Conservation (phyloP, 2,113 vertebrate species). For the Phycodurus eques region DNA sequence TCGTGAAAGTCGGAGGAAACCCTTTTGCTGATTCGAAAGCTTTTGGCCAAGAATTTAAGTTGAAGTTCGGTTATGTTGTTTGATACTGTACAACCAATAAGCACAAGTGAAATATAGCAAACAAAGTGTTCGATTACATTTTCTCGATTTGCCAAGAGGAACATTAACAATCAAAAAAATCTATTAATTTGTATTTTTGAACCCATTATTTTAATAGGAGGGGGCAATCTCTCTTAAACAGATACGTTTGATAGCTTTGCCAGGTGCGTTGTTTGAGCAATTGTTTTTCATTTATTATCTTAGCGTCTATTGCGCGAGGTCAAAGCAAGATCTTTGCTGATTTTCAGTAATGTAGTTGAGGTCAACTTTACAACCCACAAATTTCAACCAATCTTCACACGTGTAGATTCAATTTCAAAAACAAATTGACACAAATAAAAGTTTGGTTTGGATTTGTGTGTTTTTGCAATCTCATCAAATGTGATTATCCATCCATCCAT, state of each 20-base stretch:
- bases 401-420: too few relatives aligned
- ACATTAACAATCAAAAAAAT: background rate
- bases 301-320: background rate
- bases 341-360: background rate
- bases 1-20: constrained; percentile 27
- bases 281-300: background rate
- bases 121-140: background rate
- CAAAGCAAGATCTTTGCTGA: too few relatives aligned
- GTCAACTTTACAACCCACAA: background rate
- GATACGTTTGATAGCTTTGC: background rate
- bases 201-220: background rate
- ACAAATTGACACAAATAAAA: too few relatives aligned
- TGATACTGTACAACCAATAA: background rate
- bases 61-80: background rate
- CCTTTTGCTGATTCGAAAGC: constrained; percentile 5
- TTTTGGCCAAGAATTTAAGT: background rate
- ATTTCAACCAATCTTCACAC: too few relatives aligned
- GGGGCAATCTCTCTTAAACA: background rate
- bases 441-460: too few relatives aligned
- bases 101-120: too few relatives aligned
- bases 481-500: too few relatives aligned
- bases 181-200: background rate
- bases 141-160: background rate
- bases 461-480: too few relatives aligned
- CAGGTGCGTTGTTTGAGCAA: background rate